phyloP scores from a whole-genome alignment of 2,113 vertebrate genomes.

The Pygoscelis antarcticus region DNA sequence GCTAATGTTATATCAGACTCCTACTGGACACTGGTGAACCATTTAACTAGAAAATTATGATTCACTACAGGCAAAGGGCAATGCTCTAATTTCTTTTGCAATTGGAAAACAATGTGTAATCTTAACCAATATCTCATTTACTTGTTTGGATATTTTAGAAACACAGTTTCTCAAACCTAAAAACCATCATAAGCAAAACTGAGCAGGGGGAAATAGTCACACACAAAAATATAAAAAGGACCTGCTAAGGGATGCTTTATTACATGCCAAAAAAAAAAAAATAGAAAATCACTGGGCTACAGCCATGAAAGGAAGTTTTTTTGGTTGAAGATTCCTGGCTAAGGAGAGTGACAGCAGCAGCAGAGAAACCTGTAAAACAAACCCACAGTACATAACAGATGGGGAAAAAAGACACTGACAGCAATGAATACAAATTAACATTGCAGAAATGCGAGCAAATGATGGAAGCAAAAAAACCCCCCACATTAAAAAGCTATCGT shows the following conservation, averaged over 20 bases:
- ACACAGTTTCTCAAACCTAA: not conserved
- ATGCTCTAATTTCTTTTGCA: not conserved
- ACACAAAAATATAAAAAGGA: not conserved
- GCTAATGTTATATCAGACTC: not conserved
- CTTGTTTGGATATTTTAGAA: not conserved
- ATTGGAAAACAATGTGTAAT: not conserved
- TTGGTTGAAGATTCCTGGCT: not conserved
- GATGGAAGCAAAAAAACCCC: not conserved
- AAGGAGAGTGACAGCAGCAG: not conserved
- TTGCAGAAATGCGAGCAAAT: not conserved
- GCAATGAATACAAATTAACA: constrained; percentile 45
- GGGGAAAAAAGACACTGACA: not conserved
- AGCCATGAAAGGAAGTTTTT: not conserved
- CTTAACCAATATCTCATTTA: not conserved
- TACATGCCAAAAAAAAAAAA: not conserved
- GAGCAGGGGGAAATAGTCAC: not conserved
- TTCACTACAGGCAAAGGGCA: not conserved
- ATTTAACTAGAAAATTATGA: not conserved
- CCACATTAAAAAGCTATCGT: not conserved
- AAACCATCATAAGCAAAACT: not conserved
- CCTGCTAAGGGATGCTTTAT: not conserved
- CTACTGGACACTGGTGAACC: not conserved
- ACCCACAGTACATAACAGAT: constrained; percentile 38
- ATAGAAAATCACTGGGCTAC: not conserved
- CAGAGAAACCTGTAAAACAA: constrained; percentile 40